These are phyloP conservation scores for Carpatolechia fugitivella DNA, from an alignment of 2,888 invertebrate genomes.

Conservation along the genomic window DNA sequence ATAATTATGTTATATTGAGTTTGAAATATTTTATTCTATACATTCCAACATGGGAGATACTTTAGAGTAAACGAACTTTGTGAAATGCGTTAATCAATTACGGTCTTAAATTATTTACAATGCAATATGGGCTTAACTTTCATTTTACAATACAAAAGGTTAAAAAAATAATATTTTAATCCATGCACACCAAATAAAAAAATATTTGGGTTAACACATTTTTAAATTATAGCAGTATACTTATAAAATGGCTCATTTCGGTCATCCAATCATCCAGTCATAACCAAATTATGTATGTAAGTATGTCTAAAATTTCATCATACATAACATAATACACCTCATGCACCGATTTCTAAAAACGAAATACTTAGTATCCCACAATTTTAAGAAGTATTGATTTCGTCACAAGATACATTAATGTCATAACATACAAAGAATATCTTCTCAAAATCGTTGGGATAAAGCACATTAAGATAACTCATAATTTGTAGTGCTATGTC, in stretches of 20 bases:
- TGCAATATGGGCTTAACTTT: constrained; percentile 27
- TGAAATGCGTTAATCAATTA: constrained; percentile 24
- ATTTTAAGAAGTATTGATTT: not conserved
- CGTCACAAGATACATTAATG: too few species aligned
- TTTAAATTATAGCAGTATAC: not conserved
- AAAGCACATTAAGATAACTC: constrained; percentile 20
- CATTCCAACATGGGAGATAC: not conserved
- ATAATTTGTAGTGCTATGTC: constrained; percentile 34
- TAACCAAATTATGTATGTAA: not conserved
- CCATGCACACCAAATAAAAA: constrained; percentile 10
- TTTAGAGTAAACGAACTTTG: constrained; percentile 5
- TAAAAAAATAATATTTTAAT: constrained; percentile 1
- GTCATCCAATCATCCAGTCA: not conserved
- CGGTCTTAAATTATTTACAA: constrained; percentile 35
- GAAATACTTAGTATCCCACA: not conserved
- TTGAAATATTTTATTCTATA: constrained; percentile 5
- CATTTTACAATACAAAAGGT: constrained; percentile 18
- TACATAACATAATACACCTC: constrained; percentile 27
- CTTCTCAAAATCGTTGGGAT: not conserved
- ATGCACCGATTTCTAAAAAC: constrained; percentile 1
- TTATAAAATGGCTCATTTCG: not conserved
- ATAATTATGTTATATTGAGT: constrained; percentile 18
- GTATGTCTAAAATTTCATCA: not conserved
- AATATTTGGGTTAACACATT: not conserved
- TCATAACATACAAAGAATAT: too few species aligned